Base-by-base conservation (phyloP, 1,140 invertebrate genomes). In the Lepidurus packardi region DNA sequence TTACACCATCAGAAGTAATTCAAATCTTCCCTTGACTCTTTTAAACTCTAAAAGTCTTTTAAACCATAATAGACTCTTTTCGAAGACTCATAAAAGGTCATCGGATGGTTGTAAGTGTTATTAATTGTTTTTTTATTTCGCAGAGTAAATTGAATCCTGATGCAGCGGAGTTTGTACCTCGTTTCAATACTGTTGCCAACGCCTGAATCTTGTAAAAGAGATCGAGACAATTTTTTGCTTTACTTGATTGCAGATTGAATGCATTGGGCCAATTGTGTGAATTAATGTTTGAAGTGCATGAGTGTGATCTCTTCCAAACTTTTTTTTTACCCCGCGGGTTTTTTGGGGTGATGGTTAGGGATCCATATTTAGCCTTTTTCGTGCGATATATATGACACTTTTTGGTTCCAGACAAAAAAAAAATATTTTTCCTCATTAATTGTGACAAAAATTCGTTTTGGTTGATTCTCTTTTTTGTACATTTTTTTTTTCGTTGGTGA, bases 111-210 rank as follows among this genome's bases (percentile, higher is more conserved):
- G 43, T 21, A 77, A 42, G 25, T 41, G 2, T 78, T 75, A 16
- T 65, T 77, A 6, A 44, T 47, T 76, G 21, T 47, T 11, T 76
- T 78, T 47, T 77, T 73, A 34, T 81, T 45, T 87, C 88, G 76
- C 85, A 90, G 85, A 92, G 91, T 76, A 90, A 89, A 73, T 84
- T 93, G 73, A 93, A 93, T 85, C 92, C 92, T 0, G 87, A 92
- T 80, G 92, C 92, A 7, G 91, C 91, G 41, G 92, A 93, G 84
- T 93, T 93, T 83, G 87, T 93, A 76, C 92, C 92, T 16, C 79
- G 79, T 42, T 79, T 79, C 43, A 45, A 45, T 13, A 42, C 75
- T 53, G 42, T 74, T 74, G 42, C 53, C 53, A 65, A 65, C 53
- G 53, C 53, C 53, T 65, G 53, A 65, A 65, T 65, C 53, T 9